Evolutionary conservation across 2,888 invertebrate species (phyloP).

Genomic region (Agrenia bidenticulata): DNA sequence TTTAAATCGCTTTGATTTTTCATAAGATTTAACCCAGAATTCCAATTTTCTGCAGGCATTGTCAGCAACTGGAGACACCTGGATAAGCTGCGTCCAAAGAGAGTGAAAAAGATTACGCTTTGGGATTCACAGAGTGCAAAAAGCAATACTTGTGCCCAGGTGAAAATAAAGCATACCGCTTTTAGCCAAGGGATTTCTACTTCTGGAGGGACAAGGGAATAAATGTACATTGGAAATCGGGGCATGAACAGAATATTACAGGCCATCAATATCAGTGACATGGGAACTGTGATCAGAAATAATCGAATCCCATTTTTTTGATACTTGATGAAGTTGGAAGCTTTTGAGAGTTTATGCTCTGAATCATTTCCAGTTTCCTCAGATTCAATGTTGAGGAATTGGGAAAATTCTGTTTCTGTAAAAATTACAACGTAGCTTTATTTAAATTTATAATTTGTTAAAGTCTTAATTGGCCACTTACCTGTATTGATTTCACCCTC

Average conservation of each 20-base stretch:
- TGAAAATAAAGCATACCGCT: conserved; percentile 1
- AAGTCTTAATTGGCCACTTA: too few species aligned
- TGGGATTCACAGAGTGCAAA: conserved; percentile 10
- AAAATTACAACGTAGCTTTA: too few species aligned
- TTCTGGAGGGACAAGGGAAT: conserved; percentile 5
- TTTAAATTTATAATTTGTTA: too few species aligned
- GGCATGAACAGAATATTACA: conserved; percentile 3
- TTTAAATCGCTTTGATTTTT: too few species aligned
- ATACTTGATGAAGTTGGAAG: neutral
- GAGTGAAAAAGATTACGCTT: conserved; percentile 8
- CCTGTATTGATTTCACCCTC: conserved; percentile 19
- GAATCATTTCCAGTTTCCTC: too few species aligned
- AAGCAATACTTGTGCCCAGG: neutral
- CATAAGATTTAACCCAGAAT: neutral
- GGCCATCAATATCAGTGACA: neutral
- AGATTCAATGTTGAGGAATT: too few species aligned
- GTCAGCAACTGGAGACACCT: conserved; percentile 3
- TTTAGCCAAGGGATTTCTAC: conserved; percentile 21
- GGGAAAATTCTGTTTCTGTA: too few species aligned
- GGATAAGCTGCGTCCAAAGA: conserved; percentile 18
- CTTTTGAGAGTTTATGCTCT: too few species aligned
- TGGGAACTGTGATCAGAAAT: neutral
- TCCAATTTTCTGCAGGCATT: conserved; percentile 2
- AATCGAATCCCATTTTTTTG: conserved; percentile 11
- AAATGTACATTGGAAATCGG: conserved; percentile 20